phyloP scores from a whole-genome alignment of 1,140 invertebrate species.

The Saxidomus purpurata region DNA sequence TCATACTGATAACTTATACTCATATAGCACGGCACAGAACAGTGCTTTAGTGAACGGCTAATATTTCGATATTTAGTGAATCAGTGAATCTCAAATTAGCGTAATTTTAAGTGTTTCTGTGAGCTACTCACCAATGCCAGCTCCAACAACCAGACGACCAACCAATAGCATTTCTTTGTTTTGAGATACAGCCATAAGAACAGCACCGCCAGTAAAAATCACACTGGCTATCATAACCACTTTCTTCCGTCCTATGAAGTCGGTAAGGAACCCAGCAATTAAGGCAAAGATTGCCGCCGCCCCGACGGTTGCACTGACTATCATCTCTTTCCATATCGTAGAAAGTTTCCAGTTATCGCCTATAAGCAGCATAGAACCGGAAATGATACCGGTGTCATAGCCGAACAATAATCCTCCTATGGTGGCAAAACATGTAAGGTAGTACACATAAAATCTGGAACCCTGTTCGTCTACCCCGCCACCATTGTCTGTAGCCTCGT shows the following conservation, averaged over 20 bases:
- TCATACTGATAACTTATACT: no score
- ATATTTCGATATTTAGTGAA: no score
- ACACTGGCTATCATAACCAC: conserved; percentile 82
- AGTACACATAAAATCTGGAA: conserved; percentile 78
- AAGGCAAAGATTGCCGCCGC: conserved; percentile 82
- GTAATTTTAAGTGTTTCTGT: no score
- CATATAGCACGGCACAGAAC: no score
- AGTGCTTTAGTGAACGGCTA: no score
- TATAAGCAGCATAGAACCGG: conserved; percentile 89
- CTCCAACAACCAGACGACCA: conserved; percentile 82
- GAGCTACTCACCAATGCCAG: conserved; percentile 82
- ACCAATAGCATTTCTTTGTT: conserved; percentile 78
- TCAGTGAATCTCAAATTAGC: no score
- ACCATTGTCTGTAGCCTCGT: not conserved
- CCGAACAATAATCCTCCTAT: conserved; percentile 90
- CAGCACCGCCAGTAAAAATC: conserved; percentile 80
- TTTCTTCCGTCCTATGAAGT: conserved; percentile 78
- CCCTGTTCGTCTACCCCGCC: conserved; percentile 49
- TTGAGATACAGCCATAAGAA: conserved; percentile 77
- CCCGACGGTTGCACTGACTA: conserved; percentile 81
- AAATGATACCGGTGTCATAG: conserved; percentile 91
- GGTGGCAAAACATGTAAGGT: conserved; percentile 82
- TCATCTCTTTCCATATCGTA: conserved; percentile 79
- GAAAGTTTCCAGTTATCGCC: conserved; percentile 76
- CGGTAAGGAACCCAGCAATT: conserved; percentile 77